Base-by-base conservation (phyloP, 2,888 invertebrate genomes). In the Apantesis nais region DNA sequence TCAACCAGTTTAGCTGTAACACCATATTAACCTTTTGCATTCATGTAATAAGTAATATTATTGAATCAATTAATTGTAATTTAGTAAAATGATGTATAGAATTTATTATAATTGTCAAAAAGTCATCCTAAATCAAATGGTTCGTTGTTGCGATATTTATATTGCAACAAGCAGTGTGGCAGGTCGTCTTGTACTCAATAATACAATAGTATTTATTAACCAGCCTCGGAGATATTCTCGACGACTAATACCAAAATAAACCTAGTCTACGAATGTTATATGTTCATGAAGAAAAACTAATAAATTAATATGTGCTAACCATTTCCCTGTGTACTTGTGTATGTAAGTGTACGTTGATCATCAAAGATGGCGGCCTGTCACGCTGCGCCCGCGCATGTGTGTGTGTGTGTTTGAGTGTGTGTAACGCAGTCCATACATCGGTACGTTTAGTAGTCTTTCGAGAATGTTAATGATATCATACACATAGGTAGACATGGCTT, bases 401-500 rank as follows among this genome's bases (percentile, higher is more conserved):
- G 78, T 73, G 78, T 73, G 73, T 73, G 76, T 76, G 74, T 74
- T 81, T 81, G 84, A 83, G 83, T 78, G 80, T 76, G 83, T 74
- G 77, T 71, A 79, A 78, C 75, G 79, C 82, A 78, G 78, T 82
- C 80, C 81, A 81, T 84, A 81, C 81, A 79, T 86, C 74, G 75
- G 82, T 81, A 81, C 79, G 82, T 75, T 85, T 85, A 85, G 86
- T 82, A 82, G 87, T 85, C 85, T 83, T 89, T 87, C 85, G 78
- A 70, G 65, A 72, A 73, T 88, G 84, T 91, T 90, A 88, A 86
- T 89, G 86, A 70, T 88, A 91, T 91, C 89, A 88, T 89, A 89
- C 89, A 88, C 89, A 88, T 88, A 87, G 85, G 88, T 74, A 80
- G 88, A 93, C 92, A 90, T 92, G 89, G 93, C 93, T 94, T 93